Percentiles rank a stretch among this genome's conserved stretches.
These are phyloP conservation scores for Malurus splendens DNA, from an alignment of 2,797 vertebrate genomes.

Conservation along the genomic window DNA sequence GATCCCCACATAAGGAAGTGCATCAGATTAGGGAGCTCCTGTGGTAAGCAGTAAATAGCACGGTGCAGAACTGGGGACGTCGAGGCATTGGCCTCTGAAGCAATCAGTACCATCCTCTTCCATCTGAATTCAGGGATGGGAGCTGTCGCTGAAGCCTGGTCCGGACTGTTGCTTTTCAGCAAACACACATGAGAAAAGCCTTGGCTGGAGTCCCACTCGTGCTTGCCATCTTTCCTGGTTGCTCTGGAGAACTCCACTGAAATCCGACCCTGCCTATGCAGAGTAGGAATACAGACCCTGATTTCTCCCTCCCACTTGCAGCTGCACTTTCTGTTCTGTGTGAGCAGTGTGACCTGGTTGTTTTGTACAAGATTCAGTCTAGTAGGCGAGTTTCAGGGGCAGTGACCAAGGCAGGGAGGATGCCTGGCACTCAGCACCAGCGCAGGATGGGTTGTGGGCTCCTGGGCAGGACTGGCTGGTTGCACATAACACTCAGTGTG, in stretches of 20 bases:
- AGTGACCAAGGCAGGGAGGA: neutral
- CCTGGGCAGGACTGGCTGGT: neutral
- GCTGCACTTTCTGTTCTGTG: neutral
- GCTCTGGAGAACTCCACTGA: neutral
- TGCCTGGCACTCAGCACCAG: neutral
- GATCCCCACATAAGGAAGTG: neutral
- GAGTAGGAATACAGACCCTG: fast-evolving
- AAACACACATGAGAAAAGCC: neutral
- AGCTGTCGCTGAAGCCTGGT: neutral
- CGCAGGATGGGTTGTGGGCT: fast-evolving
- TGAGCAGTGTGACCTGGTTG: neutral
- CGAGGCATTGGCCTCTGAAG: neutral
- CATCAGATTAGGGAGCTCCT: neutral
- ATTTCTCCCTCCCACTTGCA: neutral
- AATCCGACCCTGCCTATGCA: fast-evolving
- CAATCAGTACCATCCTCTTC: fast-evolving
- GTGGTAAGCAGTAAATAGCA: neutral
- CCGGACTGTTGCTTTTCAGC: neutral
- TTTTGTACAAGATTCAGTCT: neutral
- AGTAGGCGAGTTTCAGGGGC: neutral
- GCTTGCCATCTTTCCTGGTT: neutral
- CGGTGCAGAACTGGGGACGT: neutral
- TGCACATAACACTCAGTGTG: neutral
- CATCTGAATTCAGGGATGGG: fast-evolving
- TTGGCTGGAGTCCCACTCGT: neutral